Evolutionary conservation across 2,113 vertebrate genomes (phyloP).

Genomic region (Pteruthius melanotis): DNA sequence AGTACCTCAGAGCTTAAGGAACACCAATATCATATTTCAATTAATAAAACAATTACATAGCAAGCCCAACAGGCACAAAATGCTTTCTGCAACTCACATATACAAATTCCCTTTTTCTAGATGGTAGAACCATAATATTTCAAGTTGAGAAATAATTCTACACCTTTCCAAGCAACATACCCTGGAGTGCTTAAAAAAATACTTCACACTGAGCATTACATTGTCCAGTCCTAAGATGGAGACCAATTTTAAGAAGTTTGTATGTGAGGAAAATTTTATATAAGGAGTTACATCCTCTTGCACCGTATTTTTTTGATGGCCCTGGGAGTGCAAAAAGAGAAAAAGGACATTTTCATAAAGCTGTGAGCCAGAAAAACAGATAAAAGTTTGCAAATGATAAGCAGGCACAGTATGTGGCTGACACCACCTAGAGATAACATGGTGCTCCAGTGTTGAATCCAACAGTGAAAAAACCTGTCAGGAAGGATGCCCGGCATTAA

Average conservation of each 20-base stretch:
- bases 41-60: background rate
- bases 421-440: background rate
- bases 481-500: background rate
- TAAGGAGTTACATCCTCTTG: background rate
- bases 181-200: conserved; percentile 20
- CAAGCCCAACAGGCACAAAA: background rate
- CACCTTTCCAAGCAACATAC: background rate
- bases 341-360: background rate
- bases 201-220: background rate
- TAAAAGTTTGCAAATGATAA: background rate
- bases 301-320: background rate
- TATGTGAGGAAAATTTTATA: background rate
- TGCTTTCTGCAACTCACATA: background rate
- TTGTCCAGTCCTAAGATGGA: background rate
- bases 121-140: background rate
- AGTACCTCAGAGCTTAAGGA: background rate
- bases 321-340: conserved; percentile 5
- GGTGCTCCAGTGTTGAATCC: background rate
- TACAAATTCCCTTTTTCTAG: background rate
- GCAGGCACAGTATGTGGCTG: background rate
- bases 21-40: background rate
- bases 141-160: background rate
- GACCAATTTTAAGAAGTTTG: background rate
- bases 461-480: background rate
- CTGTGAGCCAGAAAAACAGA: background rate